Conservation (phyloP, 2,113 vertebrate species). For the Oceanites oceanicus region DNA sequence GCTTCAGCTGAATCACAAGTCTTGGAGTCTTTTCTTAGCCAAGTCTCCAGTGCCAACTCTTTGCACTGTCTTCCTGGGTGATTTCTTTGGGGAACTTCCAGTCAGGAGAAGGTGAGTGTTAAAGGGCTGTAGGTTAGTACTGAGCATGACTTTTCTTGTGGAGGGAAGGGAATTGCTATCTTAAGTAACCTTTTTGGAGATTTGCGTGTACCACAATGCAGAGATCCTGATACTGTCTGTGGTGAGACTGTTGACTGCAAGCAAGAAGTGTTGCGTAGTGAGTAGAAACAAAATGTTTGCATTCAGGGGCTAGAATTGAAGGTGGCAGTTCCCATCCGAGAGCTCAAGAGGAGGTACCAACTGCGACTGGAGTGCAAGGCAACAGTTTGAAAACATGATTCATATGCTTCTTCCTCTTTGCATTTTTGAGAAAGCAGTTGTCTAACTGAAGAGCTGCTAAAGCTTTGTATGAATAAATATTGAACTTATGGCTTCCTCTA, state of each 20-base stretch:
- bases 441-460: neutral
- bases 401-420: neutral
- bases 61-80: neutral
- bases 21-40: neutral
- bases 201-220: neutral
- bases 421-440: neutral
- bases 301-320: neutral
- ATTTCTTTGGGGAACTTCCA: neutral
- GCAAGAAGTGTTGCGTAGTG: neutral
- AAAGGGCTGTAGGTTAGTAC: neutral
- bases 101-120: neutral
- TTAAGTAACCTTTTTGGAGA: neutral
- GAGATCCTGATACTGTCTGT: neutral
- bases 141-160: neutral
- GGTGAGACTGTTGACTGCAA: neutral
- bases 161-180: neutral
- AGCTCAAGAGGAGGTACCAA: neutral
- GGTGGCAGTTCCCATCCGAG: neutral
- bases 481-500: constrained; percentile 13
- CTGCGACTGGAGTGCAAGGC: neutral
- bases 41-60: neutral
- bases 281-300: neutral
- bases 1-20: neutral
- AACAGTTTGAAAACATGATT: constrained; percentile 50
- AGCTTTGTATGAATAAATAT: constrained; percentile 25